Evolutionary conservation across 2,797 vertebrate species (phyloP).

Genomic region (Microcaecilia unicolor): DNA sequence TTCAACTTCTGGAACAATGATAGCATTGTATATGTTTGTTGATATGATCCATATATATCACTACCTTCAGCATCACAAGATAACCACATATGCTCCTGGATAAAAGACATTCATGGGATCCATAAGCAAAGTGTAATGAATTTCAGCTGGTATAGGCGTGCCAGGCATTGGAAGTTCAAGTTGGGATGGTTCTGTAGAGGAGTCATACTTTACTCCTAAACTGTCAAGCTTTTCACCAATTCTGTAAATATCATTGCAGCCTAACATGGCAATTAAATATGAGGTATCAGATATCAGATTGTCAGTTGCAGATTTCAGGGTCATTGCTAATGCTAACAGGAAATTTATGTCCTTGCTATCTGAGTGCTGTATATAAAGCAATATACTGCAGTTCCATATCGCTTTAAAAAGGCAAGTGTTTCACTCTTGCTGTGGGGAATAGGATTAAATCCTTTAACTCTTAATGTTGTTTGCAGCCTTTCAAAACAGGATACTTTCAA

Average conservation of each 20-base stretch:
- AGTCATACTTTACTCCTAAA: constrained; percentile 95
- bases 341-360: constrained; percentile 99
- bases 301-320: constrained; percentile 94
- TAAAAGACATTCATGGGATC: constrained; percentile 98
- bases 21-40: constrained; percentile 97
- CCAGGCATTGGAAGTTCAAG: constrained; percentile 95
- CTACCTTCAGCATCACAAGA: constrained; percentile 96
- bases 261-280: constrained; percentile 96
- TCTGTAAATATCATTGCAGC: constrained; percentile 96
- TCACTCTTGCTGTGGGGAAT: constrained; percentile 93
- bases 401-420: constrained; percentile 94
- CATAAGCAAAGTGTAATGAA: constrained; percentile 96
- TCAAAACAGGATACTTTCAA: constrained; percentile 97
- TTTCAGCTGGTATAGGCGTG: constrained; percentile 94
- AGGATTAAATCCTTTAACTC: constrained; percentile 93
- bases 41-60: constrained; percentile 91
- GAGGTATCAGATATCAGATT: constrained; percentile 98
- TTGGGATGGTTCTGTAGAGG: constrained; percentile 86
- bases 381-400: constrained; percentile 86
- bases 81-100: constrained; percentile 98
- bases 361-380: constrained; percentile 97
- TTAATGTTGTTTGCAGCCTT: constrained; percentile 90
- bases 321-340: constrained; percentile 91
- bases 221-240: constrained; percentile 97
- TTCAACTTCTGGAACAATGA: constrained; percentile 96